Base-by-base conservation (phyloP, 2,797 vertebrate genomes). In the Artibeus lituratus region DNA sequence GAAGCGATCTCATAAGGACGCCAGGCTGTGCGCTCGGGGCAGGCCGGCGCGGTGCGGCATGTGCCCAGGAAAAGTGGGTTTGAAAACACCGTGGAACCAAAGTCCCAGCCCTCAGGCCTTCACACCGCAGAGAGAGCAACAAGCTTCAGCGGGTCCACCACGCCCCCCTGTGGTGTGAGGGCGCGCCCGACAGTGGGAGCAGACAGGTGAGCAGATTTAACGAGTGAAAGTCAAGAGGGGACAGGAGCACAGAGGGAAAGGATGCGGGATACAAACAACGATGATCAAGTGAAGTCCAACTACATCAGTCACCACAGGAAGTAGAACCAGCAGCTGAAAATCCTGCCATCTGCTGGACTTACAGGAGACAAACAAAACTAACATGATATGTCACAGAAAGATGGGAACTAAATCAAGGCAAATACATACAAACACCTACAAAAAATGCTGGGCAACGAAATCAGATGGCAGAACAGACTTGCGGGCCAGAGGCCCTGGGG, bases 41-140 rank as follows among this genome's bases (percentile, higher is more conserved):
- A 15, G 42, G 2, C 32, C 55, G 0, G 19, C 65, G 5, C 0
- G 0, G 42, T 4, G 18, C 47, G 2, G 15, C 15, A 0, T 0
- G 0, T 18, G 69, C 76, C 51, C 47, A 14, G 49, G 10, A 42
- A 47, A 87, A 0, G 4, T 2, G 1, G 37, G 59, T 10, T 0
- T 2, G 42, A 10, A 81, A 35, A 49, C 62, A 69, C 26, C 0
- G 0, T 0, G 9, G 57, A 8, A 11, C 42, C 62, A 24, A 74
- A n/a, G 7, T 10, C n/a, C 51, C 1, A 10, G 29, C 2, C 10
- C 59, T 42, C 21, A 32, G 51, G 53, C 59, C 72, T 78, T 37
- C 0, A 10, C 4, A 0, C 9, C 7, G 29, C 2, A 78, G 87
- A 35, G n/a, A 6, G 4, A 6, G n/a, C 0, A 0, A 5, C 5